Conservation (phyloP, 2,888 invertebrate species). For the Rhagium mordax region DNA sequence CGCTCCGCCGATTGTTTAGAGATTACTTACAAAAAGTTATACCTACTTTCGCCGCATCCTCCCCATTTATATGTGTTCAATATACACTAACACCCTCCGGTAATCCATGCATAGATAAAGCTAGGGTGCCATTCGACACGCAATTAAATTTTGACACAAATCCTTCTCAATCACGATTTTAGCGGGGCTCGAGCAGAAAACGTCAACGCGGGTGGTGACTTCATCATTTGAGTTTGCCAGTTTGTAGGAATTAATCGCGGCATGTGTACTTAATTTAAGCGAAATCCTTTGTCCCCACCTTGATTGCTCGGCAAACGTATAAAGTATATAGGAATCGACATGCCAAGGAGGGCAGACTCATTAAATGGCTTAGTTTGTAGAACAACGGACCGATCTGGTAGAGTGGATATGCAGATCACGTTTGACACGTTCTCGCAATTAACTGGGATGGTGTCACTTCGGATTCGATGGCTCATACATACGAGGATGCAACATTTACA, state of each 20-base stretch:
- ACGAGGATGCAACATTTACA: conserved; percentile 17
- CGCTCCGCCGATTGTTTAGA: neutral
- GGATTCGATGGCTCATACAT: conserved; percentile 28
- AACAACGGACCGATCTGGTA: conserved; percentile 51
- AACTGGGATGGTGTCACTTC: conserved; percentile 54
- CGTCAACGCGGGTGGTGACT: neutral
- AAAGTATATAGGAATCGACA: conserved; percentile 1
- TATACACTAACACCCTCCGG: neutral
- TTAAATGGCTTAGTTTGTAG: conserved; percentile 65
- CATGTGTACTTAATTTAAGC: conserved; percentile 23
- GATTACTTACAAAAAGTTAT: neutral
- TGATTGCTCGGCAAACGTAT: conserved; percentile 19
- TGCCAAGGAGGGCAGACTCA: conserved; percentile 45
- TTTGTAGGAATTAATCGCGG: conserved; percentile 11
- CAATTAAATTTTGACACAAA: conserved; percentile 44
- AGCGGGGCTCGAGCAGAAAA: conserved; percentile 7
- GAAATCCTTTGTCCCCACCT: conserved; percentile 10
- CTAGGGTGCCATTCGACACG: conserved; percentile 36
- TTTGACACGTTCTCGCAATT: conserved; percentile 67
- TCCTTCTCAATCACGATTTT: conserved; percentile 36
- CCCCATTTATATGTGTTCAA: conserved; percentile 2
- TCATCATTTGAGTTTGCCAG: neutral
- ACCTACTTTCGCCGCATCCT: neutral
- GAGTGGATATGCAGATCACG: conserved; percentile 65
- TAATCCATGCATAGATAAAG: conserved; percentile 28